Percentiles rank a stretch among this genome's conserved stretches.
Conservation (phyloP, 2,113 vertebrate genomes). For the Corydoras sp. region DNA sequence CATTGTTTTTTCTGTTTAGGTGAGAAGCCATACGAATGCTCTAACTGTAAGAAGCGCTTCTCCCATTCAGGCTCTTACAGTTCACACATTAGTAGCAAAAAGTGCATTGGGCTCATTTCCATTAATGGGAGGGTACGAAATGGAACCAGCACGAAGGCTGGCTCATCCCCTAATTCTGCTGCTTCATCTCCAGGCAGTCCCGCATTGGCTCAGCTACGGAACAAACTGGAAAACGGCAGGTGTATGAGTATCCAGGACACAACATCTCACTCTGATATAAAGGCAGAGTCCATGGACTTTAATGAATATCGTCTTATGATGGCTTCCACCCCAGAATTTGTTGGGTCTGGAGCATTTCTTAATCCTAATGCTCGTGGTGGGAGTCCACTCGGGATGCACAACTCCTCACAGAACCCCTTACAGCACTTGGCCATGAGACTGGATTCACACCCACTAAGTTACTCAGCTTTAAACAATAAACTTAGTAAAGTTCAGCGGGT, state of each 20-base stretch:
- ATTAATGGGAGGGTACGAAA: conserved; percentile 84
- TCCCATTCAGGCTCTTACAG: conserved; percentile 97
- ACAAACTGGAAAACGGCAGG: conserved; percentile 90
- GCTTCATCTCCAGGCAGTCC: conserved; percentile 92
- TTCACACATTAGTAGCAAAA: conserved; percentile 98
- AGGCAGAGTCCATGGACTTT: conserved; percentile 90
- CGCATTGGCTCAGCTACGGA: conserved; percentile 82
- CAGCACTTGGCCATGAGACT: conserved; percentile 86
- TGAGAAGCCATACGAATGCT: conserved; percentile 96
- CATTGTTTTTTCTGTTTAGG: conserved; percentile 62
- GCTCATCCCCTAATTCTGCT: conserved; percentile 88
- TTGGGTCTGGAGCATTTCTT: conserved; percentile 76
- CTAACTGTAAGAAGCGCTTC: conserved; percentile 97
- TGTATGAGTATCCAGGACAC: conserved; percentile 78
- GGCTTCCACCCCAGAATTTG: conserved; percentile 76
- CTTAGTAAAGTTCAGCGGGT: conserved; percentile 91
- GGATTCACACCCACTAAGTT: conserved; percentile 78
- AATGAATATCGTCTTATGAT: conserved; percentile 88
- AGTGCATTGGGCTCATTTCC: conserved; percentile 88
- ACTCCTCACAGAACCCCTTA: conserved; percentile 84
- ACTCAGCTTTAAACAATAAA: conserved; percentile 76
- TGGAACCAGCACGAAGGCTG: conserved; percentile 76
- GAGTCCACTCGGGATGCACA: conserved; percentile 79
- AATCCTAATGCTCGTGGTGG: conserved; percentile 81
- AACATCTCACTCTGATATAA: conserved; percentile 82